These are phyloP conservation scores for Amiota mariae DNA, from an alignment of 2,888 invertebrate species.

Conservation along the genomic window DNA sequence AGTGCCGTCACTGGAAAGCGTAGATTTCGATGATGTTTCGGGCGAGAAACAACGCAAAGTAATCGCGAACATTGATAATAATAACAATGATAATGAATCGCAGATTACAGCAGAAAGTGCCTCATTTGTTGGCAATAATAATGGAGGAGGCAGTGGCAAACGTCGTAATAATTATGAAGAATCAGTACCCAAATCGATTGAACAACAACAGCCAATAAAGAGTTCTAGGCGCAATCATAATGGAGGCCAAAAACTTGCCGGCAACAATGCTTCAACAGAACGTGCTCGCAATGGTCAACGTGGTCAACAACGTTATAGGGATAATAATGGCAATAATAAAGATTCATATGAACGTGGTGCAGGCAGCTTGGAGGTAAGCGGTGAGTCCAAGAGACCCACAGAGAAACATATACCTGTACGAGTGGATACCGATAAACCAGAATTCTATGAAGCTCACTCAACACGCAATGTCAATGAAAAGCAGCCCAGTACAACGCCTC, in stretches of 20 bases:
- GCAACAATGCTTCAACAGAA: conserved; percentile 51
- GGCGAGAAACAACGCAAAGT: conserved; percentile 66
- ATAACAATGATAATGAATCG: conserved; percentile 64
- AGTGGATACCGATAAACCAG: conserved; percentile 45
- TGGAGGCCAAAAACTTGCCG: conserved; percentile 32
- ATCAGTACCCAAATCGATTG: conserved; percentile 34
- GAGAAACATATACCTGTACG: conserved; percentile 33
- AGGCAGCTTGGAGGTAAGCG: conserved; percentile 48
- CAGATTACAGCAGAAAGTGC: conserved; percentile 81
- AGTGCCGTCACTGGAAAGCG: conserved; percentile 66
- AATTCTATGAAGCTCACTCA: conserved; percentile 54
- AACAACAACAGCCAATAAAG: conserved; percentile 39
- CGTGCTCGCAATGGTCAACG: conserved; percentile 60
- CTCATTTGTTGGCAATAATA: conserved; percentile 76
- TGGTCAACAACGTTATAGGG: conserved; percentile 64
- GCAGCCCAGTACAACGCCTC: conserved; percentile 57
- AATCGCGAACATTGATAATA: conserved; percentile 62
- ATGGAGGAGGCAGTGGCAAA: conserved; percentile 48
- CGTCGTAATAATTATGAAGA: conserved; percentile 58
- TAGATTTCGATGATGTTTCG: conserved; percentile 72
- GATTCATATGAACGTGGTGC: conserved; percentile 35
- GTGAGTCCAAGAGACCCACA: conserved; percentile 40
- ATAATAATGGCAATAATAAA: conserved; percentile 49
- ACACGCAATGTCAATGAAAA: conserved; percentile 36
- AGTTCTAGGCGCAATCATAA: conserved; percentile 43